Conservation (phyloP, 2,888 invertebrate species). For the Coelopa pilipes region DNA sequence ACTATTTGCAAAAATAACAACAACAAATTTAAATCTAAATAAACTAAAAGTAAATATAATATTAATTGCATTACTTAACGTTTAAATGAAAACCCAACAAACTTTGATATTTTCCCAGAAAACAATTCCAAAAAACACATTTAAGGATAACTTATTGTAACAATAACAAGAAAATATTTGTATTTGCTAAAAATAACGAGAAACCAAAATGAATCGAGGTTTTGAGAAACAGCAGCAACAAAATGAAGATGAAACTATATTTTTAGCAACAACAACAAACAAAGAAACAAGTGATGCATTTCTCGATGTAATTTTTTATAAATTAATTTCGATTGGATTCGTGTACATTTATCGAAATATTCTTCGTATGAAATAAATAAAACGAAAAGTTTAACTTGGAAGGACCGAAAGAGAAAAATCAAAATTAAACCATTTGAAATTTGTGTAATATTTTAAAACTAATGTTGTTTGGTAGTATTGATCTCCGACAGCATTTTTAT, state of each 20-base stretch:
- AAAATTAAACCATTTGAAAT: neutral
- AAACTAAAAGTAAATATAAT: constrained; percentile 17
- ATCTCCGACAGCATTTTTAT: constrained; percentile 28
- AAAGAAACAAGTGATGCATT: neutral
- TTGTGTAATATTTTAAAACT: neutral
- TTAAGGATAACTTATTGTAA: constrained; percentile 8
- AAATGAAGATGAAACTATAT: no score
- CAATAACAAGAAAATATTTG: constrained; percentile 36
- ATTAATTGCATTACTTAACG: constrained; percentile 19
- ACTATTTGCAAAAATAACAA: neutral
- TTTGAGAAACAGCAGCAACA: no score
- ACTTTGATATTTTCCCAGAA: constrained; percentile 1
- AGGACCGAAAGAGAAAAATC: no score
- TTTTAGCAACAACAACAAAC: no score
- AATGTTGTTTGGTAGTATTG: constrained; percentile 18
- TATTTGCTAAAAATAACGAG: constrained; percentile 27
- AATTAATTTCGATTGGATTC: no score
- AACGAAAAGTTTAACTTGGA: no score
- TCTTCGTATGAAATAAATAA: no score
- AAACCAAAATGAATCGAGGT: no score
- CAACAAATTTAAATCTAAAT: constrained; percentile 12
- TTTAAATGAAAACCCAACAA: constrained; percentile 6
- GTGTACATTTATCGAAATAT: no score
- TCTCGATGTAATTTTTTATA: no score
- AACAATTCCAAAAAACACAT: constrained; percentile 32